Evolutionary conservation across 2,797 vertebrate genomes (phyloP), one percentile per base, ranked within the genome.

Genomic region (Gymnothorax javanicus): DNA sequence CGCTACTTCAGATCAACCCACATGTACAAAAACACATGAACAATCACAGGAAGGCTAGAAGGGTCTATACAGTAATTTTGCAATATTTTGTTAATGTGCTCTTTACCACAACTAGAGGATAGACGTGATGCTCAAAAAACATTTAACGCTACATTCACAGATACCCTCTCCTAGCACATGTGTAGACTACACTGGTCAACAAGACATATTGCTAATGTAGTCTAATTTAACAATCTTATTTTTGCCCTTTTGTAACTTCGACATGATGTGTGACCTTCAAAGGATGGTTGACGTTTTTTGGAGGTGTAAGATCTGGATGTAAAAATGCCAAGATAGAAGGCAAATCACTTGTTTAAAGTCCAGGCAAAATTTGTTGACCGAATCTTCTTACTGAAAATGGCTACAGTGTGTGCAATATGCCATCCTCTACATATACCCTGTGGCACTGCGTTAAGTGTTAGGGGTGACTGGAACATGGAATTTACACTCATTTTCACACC

Each of bases 131-230:
- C 25, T 58, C 23, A 83, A 7, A 43, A 59, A 27, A 59, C 57
- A 8, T 59, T 83, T 57, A 58, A 83, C 82, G 13, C n/a, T 83
- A 59, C 20, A 58, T 58, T 58, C 57, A 58, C 57, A 27, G 27
- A 54, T 59, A 83, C 82, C 57, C 57, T 83, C 50, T 83, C 82
- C 56, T 60, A 83, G 11, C 56, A 81, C 77, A 83, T 59, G 23
- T 27, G 58, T 12, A 59, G 57, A 83, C 82, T 83, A 20, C 3
- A 56, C 23, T 27, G 58, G 56, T 33, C 60, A n/a, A 83, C 56
- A 59, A 57, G 43, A 59, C 54, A 83, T 12, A 60, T 43, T 59
- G 52, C 82, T 58, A 58, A 83, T 6, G 7, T 43, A 50, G 15
- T 43, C 33, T 56, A 81, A 59, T 83, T 83, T 60, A 83, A 27